These are phyloP conservation scores for Eulemur rufifrons DNA, from an alignment of 2,113 vertebrate genomes.

Conservation along the genomic window DNA sequence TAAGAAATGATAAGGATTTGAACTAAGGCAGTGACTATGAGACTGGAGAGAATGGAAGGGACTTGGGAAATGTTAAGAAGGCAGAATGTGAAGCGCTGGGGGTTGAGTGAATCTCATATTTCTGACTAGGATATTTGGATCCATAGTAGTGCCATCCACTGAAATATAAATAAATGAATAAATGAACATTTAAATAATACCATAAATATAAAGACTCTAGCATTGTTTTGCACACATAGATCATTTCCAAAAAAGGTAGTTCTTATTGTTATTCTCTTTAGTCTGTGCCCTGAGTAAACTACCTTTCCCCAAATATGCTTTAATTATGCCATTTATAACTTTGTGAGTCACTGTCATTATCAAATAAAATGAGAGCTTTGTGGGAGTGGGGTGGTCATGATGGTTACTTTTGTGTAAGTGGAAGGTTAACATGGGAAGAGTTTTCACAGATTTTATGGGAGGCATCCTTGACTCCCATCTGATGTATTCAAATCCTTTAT, in stretches of 20 bases:
- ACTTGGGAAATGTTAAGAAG: not conserved
- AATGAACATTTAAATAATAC: not conserved
- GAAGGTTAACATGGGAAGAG: not conserved
- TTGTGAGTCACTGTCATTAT: not conserved
- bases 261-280: not conserved
- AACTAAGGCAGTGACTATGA: not conserved
- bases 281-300: not conserved
- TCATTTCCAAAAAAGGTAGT: not conserved
- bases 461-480: not conserved
- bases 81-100: not conserved
- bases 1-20: not conserved
- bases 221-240: not conserved
- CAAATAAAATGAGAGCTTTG: not conserved
- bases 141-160: not conserved
- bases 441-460: not conserved
- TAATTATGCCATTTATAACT: not conserved
- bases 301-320: not conserved
- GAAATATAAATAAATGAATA: not conserved
- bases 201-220: not conserved
- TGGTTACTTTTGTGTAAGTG: not conserved
- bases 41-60: not conserved
- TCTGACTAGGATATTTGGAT: not conserved
- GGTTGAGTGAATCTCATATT: not conserved
- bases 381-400: not conserved
- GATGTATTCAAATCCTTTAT: not conserved